phyloP scores from a whole-genome alignment of 2,797 vertebrate species.

The Sebastolobus alascanus region DNA sequence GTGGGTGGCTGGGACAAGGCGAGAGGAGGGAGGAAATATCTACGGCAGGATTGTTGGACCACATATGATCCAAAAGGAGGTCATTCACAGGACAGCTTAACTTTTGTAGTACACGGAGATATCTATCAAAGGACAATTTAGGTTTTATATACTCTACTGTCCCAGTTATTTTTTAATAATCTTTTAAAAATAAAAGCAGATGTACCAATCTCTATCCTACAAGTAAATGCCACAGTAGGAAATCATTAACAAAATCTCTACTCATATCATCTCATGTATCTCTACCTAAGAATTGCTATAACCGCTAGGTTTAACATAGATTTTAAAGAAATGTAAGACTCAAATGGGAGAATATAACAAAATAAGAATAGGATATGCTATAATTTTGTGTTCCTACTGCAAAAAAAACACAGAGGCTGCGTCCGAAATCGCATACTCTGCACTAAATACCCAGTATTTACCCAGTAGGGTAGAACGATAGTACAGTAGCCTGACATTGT shows the following conservation, averaged over 20 bases:
- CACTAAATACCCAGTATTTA: too few relatives aligned
- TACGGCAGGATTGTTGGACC: slow-evolving; percentile 64
- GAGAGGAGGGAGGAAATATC: slow-evolving; percentile 49
- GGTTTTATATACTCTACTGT: neutral
- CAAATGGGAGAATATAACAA: neutral
- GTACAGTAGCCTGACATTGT: too few relatives aligned
- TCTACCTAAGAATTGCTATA: neutral
- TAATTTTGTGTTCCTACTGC: neutral
- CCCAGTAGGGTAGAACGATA: too few relatives aligned
- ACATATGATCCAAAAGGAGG: slow-evolving; percentile 66
- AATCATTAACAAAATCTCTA: neutral
- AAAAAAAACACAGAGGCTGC: neutral
- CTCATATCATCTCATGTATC: too few relatives aligned
- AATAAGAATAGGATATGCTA: neutral
- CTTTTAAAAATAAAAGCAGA: neutral
- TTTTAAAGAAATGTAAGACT: neutral
- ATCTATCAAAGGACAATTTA: slow-evolving; percentile 15
- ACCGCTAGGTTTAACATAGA: neutral
- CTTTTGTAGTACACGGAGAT: slow-evolving; percentile 22
- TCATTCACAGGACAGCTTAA: slow-evolving; percentile 54
- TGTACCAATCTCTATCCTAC: neutral
- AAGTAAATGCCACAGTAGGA: neutral
- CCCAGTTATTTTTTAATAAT: neutral
- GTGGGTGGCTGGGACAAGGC: slow-evolving; percentile 50
- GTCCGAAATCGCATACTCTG: too few relatives aligned